phyloP scores from a whole-genome alignment of 2,797 vertebrate genomes.

The Spondyliosoma cantharus region DNA sequence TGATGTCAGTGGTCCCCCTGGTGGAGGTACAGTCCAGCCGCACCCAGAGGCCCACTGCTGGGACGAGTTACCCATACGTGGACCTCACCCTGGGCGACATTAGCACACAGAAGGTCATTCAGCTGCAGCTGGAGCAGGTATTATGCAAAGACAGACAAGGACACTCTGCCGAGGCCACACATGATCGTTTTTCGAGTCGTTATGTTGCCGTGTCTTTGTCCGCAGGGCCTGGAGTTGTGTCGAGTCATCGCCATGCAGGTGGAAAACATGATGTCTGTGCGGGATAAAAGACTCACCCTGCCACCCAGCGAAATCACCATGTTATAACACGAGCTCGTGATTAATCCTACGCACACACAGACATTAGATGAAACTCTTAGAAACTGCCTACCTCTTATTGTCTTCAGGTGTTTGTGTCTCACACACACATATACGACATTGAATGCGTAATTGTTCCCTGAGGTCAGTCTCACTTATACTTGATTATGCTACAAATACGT shows the following conservation, averaged over 20 bases:
- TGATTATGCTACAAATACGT: conserved; percentile 14
- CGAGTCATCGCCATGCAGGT: conserved; percentile 93
- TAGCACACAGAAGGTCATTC: conserved; percentile 86
- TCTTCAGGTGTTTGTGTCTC: conserved; percentile 41
- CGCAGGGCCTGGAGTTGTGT: conserved; percentile 95
- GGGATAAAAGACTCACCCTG: conserved; percentile 92
- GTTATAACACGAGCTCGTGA: conserved; percentile 79
- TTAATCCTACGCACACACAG: neutral
- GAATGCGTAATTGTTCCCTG: neutral
- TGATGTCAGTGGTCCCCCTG: conserved; percentile 88
- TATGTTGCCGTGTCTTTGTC: conserved; percentile 35
- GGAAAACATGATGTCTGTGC: conserved; percentile 90
- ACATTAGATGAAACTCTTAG: neutral
- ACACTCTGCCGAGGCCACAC: conserved; percentile 6
- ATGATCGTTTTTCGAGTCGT: neutral
- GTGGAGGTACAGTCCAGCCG: conserved; percentile 92
- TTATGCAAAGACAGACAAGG: conserved; percentile 31
- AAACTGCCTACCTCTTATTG: conserved; percentile 63
- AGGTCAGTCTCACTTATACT: conserved; percentile 28
- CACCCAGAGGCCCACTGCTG: conserved; percentile 89
- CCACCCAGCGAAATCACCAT: conserved; percentile 97
- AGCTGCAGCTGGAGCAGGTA: conserved; percentile 97
- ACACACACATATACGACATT: neutral
- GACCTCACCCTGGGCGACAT: conserved; percentile 91
- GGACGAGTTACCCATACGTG: conserved; percentile 93